These are phyloP conservation scores for Ambastaia sidthimunki DNA, from an alignment of 2,797 vertebrate genomes.

Conservation along the genomic window DNA sequence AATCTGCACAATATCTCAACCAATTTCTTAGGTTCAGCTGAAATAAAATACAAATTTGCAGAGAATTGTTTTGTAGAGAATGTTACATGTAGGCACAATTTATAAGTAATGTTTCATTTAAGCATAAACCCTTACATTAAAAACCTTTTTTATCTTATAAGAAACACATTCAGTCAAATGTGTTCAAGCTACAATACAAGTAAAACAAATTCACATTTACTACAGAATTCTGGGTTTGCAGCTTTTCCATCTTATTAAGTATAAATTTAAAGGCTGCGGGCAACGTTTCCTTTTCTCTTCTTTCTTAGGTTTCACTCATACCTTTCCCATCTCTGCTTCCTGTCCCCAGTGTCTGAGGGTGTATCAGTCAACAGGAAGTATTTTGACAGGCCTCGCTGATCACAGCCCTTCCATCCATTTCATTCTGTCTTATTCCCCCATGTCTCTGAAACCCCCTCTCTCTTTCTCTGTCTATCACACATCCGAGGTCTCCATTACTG, in stretches of 20 bases:
- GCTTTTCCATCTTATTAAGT: background rate
- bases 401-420: slow-evolving; percentile 19
- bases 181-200: background rate
- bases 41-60: too few species aligned
- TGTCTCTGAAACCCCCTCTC: slow-evolving; percentile 20
- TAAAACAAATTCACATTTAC: background rate
- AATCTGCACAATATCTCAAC: too few species aligned
- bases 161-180: background rate
- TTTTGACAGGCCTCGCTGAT: slow-evolving; percentile 37
- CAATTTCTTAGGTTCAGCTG: too few species aligned
- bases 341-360: background rate
- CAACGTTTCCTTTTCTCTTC: slow-evolving; percentile 29
- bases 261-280: background rate
- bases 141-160: background rate
- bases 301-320: slow-evolving; percentile 35
- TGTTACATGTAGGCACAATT: too few species aligned
- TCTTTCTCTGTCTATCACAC: slow-evolving; percentile 17
- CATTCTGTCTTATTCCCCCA: background rate
- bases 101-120: too few species aligned
- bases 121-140: too few species aligned
- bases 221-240: background rate
- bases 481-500: slow-evolving; percentile 30
- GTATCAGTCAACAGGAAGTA: slow-evolving; percentile 44
- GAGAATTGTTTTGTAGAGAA: too few species aligned
- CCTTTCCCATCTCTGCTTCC: slow-evolving; percentile 50